Percentiles rank a stretch among this genome's conserved stretches.
phyloP scores from a whole-genome alignment of 2,113 vertebrate genomes.

The Sminthopsis crassicaudata region DNA sequence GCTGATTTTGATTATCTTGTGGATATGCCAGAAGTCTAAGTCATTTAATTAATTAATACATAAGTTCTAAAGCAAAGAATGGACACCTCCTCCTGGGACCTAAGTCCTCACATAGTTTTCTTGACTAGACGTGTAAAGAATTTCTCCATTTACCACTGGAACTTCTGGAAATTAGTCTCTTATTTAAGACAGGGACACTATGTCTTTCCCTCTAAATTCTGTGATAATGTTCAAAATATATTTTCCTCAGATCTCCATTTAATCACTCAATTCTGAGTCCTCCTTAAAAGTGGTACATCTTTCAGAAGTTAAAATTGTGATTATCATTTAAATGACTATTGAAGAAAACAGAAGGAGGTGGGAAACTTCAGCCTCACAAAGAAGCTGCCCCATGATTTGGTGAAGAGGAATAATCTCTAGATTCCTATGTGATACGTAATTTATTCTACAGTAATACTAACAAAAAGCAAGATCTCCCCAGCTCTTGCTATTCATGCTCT shows the following conservation, averaged over 20 bases:
- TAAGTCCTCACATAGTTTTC: background rate
- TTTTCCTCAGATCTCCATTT: background rate
- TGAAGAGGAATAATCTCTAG: background rate
- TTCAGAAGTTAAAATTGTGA: background rate
- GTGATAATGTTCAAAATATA: background rate
- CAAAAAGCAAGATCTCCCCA: background rate
- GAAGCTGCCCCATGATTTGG: background rate
- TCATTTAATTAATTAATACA: background rate
- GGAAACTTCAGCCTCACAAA: background rate
- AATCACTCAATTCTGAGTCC: background rate
- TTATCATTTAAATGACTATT: background rate
- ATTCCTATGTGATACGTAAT: background rate
- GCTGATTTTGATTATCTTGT: background rate
- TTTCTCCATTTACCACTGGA: background rate
- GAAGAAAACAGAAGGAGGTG: background rate
- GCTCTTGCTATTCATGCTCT: background rate
- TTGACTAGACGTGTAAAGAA: background rate
- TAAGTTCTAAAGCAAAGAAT: background rate
- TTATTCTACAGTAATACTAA: background rate
- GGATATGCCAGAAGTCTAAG: background rate
- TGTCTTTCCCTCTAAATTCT: background rate
- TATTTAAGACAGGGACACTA: background rate
- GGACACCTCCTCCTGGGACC: background rate
- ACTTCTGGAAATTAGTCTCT: background rate
- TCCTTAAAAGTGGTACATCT: background rate